These are phyloP conservation scores for Parotia lawesii DNA, from an alignment of 2,113 vertebrate species.

Conservation along the genomic window DNA sequence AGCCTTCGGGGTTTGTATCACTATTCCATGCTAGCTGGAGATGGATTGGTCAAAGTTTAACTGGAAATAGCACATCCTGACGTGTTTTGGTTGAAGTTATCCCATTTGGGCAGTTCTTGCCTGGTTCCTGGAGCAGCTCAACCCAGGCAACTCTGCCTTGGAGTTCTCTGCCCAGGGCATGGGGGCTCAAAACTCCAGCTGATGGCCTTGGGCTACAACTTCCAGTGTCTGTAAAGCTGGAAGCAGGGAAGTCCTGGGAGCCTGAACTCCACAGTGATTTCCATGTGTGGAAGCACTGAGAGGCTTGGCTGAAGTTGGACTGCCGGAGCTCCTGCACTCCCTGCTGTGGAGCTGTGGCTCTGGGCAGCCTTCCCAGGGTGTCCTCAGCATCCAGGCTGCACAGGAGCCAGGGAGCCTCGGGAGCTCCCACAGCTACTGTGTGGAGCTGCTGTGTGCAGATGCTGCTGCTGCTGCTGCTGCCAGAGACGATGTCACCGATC, in stretches of 20 bases:
- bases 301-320: background rate
- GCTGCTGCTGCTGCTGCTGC: background rate
- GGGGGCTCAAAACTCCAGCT: background rate
- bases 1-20: background rate
- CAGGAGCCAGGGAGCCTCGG: background rate
- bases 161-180: background rate
- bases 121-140: background rate
- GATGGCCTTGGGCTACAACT: background rate
- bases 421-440: background rate
- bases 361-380: background rate
- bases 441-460: background rate
- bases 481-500: background rate
- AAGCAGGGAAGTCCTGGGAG: background rate
- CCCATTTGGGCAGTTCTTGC: background rate
- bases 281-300: background rate
- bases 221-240: background rate
- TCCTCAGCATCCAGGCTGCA: background rate
- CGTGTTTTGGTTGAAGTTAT: background rate
- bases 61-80: background rate
- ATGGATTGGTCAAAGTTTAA: background rate
- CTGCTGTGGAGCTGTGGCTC: background rate
- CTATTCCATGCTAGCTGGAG: background rate
- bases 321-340: background rate
- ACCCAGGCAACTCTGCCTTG: background rate
- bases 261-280: background rate